Percentiles rank a stretch among this genome's conserved stretches.
Evolutionary conservation across 92 coral and sea anemone genomes (phyloP).

Genomic region (Nematostella vectensis): DNA sequence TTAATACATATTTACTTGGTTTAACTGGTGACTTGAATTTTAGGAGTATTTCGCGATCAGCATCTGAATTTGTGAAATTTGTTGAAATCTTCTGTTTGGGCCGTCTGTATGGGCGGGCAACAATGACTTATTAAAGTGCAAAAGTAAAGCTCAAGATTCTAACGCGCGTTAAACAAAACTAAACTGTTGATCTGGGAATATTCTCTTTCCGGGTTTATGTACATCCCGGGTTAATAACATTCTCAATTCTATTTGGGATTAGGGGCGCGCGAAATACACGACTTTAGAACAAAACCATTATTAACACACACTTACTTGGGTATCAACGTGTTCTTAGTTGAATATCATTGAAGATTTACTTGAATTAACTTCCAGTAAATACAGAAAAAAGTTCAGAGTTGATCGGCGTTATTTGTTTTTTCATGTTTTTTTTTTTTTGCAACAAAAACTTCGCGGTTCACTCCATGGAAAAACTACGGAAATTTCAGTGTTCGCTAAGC

Average conservation of each 20-base stretch:
- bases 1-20: neutral
- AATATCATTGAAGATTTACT: constrained; percentile 69
- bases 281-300: constrained; percentile 74
- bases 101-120: neutral
- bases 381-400: constrained; percentile 27
- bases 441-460: too few relatives aligned
- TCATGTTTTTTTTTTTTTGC: constrained; percentile 16
- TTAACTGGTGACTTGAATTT: neutral
- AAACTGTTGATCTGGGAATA: too few relatives aligned
- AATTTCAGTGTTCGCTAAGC: neutral
- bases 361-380: constrained; percentile 64
- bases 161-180: too few relatives aligned
- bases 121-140: too few relatives aligned
- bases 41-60: neutral
- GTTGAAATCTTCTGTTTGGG: neutral
- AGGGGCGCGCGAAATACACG: constrained; percentile 76
- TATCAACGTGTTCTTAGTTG: constrained; percentile 75
- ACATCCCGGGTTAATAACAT: constrained; percentile 72
- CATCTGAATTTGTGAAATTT: too few relatives aligned
- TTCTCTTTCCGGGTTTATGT: neutral
- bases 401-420: constrained; percentile 13
- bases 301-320: constrained; percentile 73
- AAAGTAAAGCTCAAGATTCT: too few relatives aligned
- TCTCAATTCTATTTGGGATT: constrained; percentile 68
- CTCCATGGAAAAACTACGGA: constrained; percentile 1